Evolutionary conservation across 1,140 invertebrate genomes (phyloP), one percentile per base, ranked within the genome.

Genomic region (Ooceraea biroi): DNA sequence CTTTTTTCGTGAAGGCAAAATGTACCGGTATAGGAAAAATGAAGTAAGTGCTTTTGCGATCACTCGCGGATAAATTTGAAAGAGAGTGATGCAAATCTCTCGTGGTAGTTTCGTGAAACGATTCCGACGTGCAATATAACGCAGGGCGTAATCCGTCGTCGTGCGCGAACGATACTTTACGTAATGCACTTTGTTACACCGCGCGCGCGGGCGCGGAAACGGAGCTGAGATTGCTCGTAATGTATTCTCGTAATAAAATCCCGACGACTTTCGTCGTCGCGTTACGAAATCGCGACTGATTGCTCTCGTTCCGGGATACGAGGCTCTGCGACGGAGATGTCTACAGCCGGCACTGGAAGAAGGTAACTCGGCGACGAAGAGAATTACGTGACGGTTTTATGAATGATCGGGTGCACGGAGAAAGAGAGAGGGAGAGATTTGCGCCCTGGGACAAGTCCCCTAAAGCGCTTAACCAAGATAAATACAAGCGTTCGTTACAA

Each of bases 361-460:
- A 78, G 27, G 41, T 50, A 65, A 65, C 25, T 10, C 27, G n/a
- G n/a, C 58, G 44, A 48, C 30, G 74, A 50, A 30, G 63, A 12
- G 69, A 68, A 80, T 80, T 71, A 58, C 76, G 76, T 46, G 65
- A 71, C 50, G 41, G 22, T 71, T 80, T 80, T 57, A 46, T 80
- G 50, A 80, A 80, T 58, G 50, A 80, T 71, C 65, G 50, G 25
- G 27, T 8, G 1, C 22, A 44, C 14, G 14, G 4, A 52, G 4
- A 41, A 44, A 12, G 25, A 5, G 11, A 69, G 46, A 5, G 10
- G 7, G 36, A 36, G 36, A 36, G 36, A 36, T 7, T 36, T 36
- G 36, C 36, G 7, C n/a, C n/a, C n/a, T n/a, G n/a, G n/a, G n/a
- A n/a, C n/a, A n/a, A n/a, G n/a, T n/a, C n/a, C n/a, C n/a, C n/a